These are phyloP conservation scores for Lepus oiostolus DNA, from an alignment of 2,797 vertebrate species.

Conservation along the genomic window DNA sequence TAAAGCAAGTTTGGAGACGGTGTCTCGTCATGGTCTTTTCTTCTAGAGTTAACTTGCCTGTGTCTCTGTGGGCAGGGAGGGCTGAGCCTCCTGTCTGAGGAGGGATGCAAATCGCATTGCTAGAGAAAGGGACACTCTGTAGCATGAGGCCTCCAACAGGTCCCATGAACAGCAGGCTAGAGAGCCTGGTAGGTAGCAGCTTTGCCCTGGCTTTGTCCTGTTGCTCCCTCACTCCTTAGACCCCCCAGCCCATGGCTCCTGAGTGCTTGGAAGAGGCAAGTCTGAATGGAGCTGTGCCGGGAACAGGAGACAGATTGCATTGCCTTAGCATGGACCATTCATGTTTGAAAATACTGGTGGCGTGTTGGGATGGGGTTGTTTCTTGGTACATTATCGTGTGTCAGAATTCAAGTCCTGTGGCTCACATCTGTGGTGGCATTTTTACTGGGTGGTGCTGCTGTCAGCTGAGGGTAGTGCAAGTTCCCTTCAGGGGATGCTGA, in stretches of 20 bases:
- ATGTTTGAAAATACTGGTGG: constrained; percentile 48
- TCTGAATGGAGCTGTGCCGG: not conserved
- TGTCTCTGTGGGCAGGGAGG: not conserved
- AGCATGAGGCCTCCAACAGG: not conserved
- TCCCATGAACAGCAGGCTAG: not conserved
- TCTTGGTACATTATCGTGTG: not conserved
- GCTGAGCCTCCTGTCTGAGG: not conserved
- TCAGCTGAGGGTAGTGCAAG: not conserved
- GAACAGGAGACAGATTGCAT: not conserved
- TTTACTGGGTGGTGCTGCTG: not conserved
- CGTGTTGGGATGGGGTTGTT: not conserved
- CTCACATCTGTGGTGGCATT: not conserved
- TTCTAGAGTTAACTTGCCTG: not conserved
- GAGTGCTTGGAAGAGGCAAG: not conserved
- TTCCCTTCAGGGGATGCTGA: too few species aligned
- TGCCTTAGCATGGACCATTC: not conserved
- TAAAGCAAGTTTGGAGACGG: constrained; percentile 23
- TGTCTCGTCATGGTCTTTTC: not conserved
- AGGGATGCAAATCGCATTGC: not conserved
- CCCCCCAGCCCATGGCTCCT: not conserved
- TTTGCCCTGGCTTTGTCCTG: not conserved
- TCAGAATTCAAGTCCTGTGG: not conserved
- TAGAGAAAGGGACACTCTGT: not conserved
- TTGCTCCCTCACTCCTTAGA: not conserved
- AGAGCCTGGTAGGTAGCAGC: accelerated